Evolutionary conservation across 2,888 invertebrate genomes (phyloP).

Genomic region (Creontiades dilutus): DNA sequence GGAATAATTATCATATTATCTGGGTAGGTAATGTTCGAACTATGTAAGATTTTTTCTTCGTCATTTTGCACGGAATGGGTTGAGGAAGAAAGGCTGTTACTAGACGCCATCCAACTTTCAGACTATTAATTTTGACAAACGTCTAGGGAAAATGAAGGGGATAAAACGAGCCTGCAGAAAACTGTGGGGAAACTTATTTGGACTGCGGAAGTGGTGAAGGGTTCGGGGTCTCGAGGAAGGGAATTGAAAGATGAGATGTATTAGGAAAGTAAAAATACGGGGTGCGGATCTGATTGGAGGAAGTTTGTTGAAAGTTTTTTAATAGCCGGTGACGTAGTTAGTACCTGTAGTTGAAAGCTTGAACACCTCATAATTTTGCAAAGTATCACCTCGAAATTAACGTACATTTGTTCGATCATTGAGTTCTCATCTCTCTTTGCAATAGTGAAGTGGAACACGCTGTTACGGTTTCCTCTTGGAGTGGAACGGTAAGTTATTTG

Average conservation of each 20-base stretch:
- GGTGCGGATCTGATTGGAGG: not conserved
- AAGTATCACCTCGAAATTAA: no score
- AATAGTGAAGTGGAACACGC: no score
- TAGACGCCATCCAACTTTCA: not conserved
- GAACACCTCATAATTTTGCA: no score
- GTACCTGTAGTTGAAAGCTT: no score
- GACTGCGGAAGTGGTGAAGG: no score
- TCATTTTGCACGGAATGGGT: not conserved
- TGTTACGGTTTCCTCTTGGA: no score
- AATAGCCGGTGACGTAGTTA: no score
- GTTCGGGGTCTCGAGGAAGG: not conserved
- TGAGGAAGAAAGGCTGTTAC: not conserved
- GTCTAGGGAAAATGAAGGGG: not conserved
- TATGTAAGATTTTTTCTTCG: not conserved
- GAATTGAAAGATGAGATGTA: slow-evolving; percentile 1
- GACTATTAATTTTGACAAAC: not conserved
- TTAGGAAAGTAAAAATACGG: not conserved
- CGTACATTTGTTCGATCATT: no score
- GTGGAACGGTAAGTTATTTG: no score
- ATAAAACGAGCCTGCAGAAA: not conserved
- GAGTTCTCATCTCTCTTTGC: no score
- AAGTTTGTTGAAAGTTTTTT: not conserved
- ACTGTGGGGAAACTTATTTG: not conserved
- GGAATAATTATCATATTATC: not conserved
- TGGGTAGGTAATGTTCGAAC: not conserved